Evolutionary conservation across 2,797 vertebrate genomes (phyloP), one percentile per base, ranked within the genome.

Genomic region (Anguilla megastoma): DNA sequence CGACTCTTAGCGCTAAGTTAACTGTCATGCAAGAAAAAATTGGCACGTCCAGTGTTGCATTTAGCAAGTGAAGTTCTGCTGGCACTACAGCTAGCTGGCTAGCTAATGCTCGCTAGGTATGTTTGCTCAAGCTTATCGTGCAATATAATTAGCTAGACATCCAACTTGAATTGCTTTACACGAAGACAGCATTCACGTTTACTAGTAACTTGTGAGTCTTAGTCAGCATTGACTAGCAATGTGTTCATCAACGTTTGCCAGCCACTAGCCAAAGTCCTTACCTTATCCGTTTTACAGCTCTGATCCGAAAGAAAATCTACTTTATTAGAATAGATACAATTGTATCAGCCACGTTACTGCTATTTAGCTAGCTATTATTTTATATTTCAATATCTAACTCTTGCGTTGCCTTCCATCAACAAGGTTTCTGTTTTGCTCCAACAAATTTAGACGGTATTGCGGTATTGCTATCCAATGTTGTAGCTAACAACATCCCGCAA

Each of bases 401-500:
- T 5, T 69, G 21, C 6, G 63, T 66, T n/a, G 24, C 24, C 4
- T 9, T 16, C 56, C 56, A 58, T 58, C 14, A 58, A 58, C 56
- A 58, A 58, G 14, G 1, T 58, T 58, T 58, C 56, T 18, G 56
- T 58, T 10, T 16, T 9, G 27, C 48, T 24, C 12, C 58, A 9
- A 5, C 21, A 71, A 90, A 56, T 86, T 84, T 33, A 85, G 69
- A 45, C 41, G 41, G 41, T 45, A 45, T 0, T 10, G 6, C 50
- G 10, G 90, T 48, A 2, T 21, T 3, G 5, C 7, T 50, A 48
- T 1, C 21, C 50, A 45, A 21, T n/a, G 14, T 18, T 45, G 3
- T 16, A 79, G 33, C 36, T 45, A n/a, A 48, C 76, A 80, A 48
- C 79, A 45, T 8, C 95, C 94, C 96, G 95, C 96, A 94, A 96